A percentile compares a stretch with the other conserved stretches of the same genome.
Evolutionary conservation across 2,888 invertebrate species (phyloP).

Genomic region (Habroteleia sp.): DNA sequence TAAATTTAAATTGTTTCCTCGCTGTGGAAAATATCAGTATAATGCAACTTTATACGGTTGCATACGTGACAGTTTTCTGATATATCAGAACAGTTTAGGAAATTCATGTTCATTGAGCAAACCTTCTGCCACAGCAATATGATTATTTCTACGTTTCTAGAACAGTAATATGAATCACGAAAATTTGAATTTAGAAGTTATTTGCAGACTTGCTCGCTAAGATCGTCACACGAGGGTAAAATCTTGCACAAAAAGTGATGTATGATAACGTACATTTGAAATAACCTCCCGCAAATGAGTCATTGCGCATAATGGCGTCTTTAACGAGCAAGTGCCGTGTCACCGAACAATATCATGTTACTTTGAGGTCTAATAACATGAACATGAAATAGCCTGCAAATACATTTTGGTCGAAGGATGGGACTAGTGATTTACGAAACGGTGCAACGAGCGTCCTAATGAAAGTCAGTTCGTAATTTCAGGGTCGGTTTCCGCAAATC

Average conservation of each 20-base stretch:
- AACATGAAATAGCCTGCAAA: constrained; percentile 45
- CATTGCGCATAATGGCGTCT: constrained; percentile 38
- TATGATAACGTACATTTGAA: constrained; percentile 4
- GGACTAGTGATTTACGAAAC: constrained; percentile 56
- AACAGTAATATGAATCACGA: background rate
- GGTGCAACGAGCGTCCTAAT: constrained; percentile 55
- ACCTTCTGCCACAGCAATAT: too few relatives aligned
- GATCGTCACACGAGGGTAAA: constrained; percentile 1
- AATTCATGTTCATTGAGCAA: too few relatives aligned
- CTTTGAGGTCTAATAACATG: constrained; percentile 56
- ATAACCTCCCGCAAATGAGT: constrained; percentile 35
- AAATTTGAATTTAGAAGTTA: constrained; percentile 8
- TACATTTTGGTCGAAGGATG: constrained; percentile 42
- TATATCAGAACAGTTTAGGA: too few relatives aligned
- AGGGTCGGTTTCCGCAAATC: constrained; percentile 73
- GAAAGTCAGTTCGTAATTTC: constrained; percentile 68
- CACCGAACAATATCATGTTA: constrained; percentile 52
- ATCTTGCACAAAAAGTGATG: background rate
- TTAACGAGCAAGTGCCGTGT: constrained; percentile 43
- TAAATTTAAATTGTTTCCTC: too few relatives aligned
- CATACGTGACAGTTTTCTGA: too few relatives aligned
- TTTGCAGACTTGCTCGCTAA: background rate
- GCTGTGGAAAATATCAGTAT: too few relatives aligned
- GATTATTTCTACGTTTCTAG: too few relatives aligned
- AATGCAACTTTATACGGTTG: too few relatives aligned